Percentiles rank a stretch among this genome's conserved stretches.
These are phyloP conservation scores for Trachelus tabidus DNA, from an alignment of 2,888 invertebrate species.

Conservation along the genomic window DNA sequence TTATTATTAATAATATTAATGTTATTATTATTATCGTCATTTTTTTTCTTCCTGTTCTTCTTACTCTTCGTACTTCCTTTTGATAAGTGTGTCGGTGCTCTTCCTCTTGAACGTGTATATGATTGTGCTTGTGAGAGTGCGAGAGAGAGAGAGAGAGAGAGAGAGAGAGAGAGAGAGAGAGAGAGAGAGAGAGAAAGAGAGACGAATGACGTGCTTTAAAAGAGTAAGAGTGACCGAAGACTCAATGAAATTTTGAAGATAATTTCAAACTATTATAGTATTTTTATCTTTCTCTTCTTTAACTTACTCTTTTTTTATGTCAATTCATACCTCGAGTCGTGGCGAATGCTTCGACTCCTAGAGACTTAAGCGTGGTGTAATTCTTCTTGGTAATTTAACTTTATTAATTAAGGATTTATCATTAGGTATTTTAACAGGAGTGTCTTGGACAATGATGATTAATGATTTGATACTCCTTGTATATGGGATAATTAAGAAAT, in stretches of 20 bases:
- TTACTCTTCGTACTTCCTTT: background rate
- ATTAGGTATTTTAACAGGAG: background rate
- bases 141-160: too few species aligned
- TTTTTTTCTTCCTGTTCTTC: background rate
- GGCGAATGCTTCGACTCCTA: background rate
- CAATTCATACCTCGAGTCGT: background rate
- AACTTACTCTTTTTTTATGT: background rate
- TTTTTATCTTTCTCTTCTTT: conserved; percentile 14
- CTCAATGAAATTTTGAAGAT: conserved; percentile 6
- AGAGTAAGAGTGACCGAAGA: background rate
- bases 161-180: too few species aligned
- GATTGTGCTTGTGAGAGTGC: background rate
- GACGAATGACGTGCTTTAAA: background rate
- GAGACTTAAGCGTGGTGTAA: background rate
- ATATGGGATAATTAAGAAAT: background rate
- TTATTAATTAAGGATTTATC: background rate
- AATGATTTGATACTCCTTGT: background rate
- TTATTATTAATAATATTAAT: too few species aligned
- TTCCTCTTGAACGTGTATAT: background rate
- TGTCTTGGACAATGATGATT: background rate
- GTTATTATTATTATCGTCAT: background rate
- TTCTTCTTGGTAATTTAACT: background rate
- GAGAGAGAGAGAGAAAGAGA: too few species aligned
- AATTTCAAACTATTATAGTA: conserved; percentile 22
- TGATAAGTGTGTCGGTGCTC: background rate